Conservation (phyloP, 2,113 vertebrate species). For the Phocoena phocoena region DNA sequence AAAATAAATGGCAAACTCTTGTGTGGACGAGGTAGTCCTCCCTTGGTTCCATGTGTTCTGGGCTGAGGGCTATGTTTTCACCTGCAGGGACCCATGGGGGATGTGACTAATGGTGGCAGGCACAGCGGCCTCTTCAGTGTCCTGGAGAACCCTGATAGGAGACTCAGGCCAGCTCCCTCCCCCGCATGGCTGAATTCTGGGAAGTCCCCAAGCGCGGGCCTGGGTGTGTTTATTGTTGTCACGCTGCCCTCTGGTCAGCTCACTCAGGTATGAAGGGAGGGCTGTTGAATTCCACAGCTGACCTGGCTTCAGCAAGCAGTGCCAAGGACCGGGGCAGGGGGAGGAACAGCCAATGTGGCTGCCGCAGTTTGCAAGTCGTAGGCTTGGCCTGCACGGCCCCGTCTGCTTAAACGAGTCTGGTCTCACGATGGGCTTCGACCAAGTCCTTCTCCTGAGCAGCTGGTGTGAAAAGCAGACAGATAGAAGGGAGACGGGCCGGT, state of each 20-base stretch:
- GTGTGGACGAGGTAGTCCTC: background rate
- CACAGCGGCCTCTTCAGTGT: background rate
- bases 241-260: background rate
- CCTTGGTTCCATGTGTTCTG: background rate
- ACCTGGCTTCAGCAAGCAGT: background rate
- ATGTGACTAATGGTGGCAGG: background rate
- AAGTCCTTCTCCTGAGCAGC: background rate
- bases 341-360: rapidly evolving
- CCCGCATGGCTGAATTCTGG: background rate
- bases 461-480: background rate
- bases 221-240: background rate
- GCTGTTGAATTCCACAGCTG: background rate
- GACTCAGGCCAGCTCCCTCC: background rate
- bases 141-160: background rate
- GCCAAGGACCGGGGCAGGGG: rapidly evolving
- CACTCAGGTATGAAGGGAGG: background rate
- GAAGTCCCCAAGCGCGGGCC: background rate
- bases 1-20: background rate
- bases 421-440: rapidly evolving
- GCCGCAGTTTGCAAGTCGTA: rapidly evolving
- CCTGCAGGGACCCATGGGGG: background rate
- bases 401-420: rapidly evolving
- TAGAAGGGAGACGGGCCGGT: background rate
- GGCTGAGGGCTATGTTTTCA: background rate
- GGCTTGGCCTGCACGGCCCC: background rate